Conservation (phyloP, 2,888 invertebrate species). For the Archips xylosteana region DNA sequence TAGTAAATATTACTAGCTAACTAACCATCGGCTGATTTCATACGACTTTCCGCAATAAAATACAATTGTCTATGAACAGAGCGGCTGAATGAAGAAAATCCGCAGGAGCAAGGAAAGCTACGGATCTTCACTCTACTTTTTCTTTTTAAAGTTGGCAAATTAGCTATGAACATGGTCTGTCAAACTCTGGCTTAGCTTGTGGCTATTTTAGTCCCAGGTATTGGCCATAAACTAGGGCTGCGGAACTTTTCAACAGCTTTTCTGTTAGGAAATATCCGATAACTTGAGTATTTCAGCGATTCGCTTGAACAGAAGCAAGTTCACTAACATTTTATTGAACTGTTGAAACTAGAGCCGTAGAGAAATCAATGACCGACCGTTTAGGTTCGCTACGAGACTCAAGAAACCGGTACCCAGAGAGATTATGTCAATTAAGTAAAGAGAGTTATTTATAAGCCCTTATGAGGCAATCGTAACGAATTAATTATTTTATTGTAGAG, state of each 20-base stretch:
- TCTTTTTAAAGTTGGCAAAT: too few relatives aligned
- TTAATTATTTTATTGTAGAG: too few relatives aligned
- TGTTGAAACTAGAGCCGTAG: not conserved
- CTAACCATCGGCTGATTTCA: not conserved
- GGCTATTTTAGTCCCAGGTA: too few relatives aligned
- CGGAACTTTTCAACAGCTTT: not conserved
- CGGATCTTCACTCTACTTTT: not conserved
- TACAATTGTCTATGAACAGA: not conserved
- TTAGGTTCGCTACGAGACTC: not conserved
- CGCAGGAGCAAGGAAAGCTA: not conserved
- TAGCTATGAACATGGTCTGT: too few relatives aligned
- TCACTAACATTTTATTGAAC: constrained; percentile 19
- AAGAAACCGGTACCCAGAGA: not conserved
- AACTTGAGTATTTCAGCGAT: not conserved
- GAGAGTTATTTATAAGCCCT: too few relatives aligned
- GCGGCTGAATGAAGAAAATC: not conserved
- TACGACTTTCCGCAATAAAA: not conserved
- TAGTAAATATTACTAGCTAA: not conserved
- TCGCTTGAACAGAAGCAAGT: constrained; percentile 11
- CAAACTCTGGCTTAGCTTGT: too few relatives aligned
- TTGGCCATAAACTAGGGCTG: too few relatives aligned
- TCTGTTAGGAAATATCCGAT: not conserved
- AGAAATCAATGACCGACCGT: not conserved
- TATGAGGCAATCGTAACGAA: too few relatives aligned
- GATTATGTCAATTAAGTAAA: not conserved